Conservation (phyloP, 2,888 invertebrate genomes). For the Tinea trinotella region DNA sequence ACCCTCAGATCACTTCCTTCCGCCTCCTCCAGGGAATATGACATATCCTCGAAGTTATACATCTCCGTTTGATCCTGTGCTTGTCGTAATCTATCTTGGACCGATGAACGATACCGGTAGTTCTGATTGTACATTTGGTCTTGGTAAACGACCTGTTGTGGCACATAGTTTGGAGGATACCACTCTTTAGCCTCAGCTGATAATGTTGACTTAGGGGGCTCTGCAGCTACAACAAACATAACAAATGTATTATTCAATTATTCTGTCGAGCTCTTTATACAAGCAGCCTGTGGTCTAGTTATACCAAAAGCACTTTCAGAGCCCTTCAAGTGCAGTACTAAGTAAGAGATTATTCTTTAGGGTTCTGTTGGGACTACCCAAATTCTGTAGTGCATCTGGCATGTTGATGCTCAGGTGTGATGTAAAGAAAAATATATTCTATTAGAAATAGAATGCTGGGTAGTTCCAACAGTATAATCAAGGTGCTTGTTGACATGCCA, state of each 20-base stretch:
- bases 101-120: constrained; percentile 45
- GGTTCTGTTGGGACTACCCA: no score
- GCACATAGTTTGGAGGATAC: constrained; percentile 69
- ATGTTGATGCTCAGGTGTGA: no score
- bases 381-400: no score
- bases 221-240: constrained; percentile 23
- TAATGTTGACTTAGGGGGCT: constrained; percentile 56
- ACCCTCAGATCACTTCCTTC: constrained; percentile 59
- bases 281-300: no score
- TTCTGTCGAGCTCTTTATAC: no score
- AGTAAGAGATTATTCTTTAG: no score
- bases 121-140: constrained; percentile 13
- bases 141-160: constrained; percentile 35
- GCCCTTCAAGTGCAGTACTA: no score
- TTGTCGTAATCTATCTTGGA: constrained; percentile 61
- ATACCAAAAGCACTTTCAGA: no score
- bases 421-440: no score
- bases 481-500: no score
- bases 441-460: no score
- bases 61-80: constrained; percentile 52
- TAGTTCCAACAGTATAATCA: no score
- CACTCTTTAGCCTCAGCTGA: constrained; percentile 75
- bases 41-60: constrained; percentile 57
- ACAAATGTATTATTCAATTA: neutral
- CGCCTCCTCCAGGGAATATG: constrained; percentile 54